Evolutionary conservation across 2,113 vertebrate species (phyloP).

Genomic region (Electrona antarctica): DNA sequence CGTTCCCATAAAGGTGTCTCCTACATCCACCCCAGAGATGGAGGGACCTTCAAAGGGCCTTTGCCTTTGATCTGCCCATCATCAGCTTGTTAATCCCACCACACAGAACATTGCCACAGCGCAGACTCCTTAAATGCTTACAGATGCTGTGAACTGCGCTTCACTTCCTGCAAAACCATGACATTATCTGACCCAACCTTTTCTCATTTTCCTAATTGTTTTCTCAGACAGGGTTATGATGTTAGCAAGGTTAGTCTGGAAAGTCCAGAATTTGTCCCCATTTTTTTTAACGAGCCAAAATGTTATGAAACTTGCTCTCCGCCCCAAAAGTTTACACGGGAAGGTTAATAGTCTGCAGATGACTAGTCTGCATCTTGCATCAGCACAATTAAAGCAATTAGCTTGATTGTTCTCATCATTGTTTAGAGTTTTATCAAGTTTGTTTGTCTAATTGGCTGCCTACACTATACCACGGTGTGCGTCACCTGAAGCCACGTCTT

Average conservation of each 20-base stretch:
- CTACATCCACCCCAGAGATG: slow-evolving; percentile 24
- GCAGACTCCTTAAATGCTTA: slow-evolving; percentile 49
- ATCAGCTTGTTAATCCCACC: slow-evolving; percentile 36
- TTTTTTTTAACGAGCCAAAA: neutral
- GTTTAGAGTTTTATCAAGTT: slow-evolving; percentile 35
- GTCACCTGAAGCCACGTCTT: slow-evolving; percentile 35
- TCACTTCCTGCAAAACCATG: slow-evolving; percentile 45
- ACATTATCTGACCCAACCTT: slow-evolving; percentile 28
- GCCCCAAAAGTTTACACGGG: slow-evolving; percentile 16
- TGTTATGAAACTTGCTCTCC: slow-evolving; percentile 3
- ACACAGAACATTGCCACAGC: slow-evolving; percentile 38
- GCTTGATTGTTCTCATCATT: slow-evolving; percentile 22
- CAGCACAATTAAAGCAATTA: slow-evolving; percentile 55
- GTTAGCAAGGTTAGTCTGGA: slow-evolving; percentile 15
- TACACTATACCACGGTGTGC: slow-evolving; percentile 30
- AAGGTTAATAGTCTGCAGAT: slow-evolving; percentile 6
- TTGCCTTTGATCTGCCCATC: slow-evolving; percentile 40
- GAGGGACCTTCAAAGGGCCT: slow-evolving; percentile 27
- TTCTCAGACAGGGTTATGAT: slow-evolving; percentile 18
- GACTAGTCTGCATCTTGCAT: slow-evolving; percentile 31
- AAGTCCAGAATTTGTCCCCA: slow-evolving; percentile 11
- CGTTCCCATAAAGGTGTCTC: slow-evolving; percentile 7
- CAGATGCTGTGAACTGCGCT: slow-evolving; percentile 54
- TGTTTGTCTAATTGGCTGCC: slow-evolving; percentile 54
- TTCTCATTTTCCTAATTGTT: slow-evolving; percentile 42